These are phyloP conservation scores for Drosophila nigricruria DNA, from an alignment of 2,888 invertebrate genomes.

Conservation along the genomic window DNA sequence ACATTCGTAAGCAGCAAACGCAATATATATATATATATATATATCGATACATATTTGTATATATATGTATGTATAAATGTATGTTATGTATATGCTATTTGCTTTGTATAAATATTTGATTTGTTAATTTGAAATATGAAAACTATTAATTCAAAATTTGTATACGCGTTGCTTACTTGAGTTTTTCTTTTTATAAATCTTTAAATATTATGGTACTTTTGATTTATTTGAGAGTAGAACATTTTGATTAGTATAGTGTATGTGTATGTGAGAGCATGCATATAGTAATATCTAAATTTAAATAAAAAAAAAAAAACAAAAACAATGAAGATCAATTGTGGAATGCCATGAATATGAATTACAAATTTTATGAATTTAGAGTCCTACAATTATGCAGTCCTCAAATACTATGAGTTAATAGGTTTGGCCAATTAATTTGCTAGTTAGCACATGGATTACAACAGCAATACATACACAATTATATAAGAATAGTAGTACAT, in stretches of 20 bases:
- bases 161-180: slow-evolving; percentile 60
- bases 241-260: slow-evolving; percentile 39
- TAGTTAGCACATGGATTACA: slow-evolving; percentile 57
- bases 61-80: slow-evolving; percentile 20
- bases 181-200: slow-evolving; percentile 45
- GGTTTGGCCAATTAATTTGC: slow-evolving; percentile 63
- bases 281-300: slow-evolving; percentile 29
- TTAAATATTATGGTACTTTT: slow-evolving; percentile 50
- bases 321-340: slow-evolving; percentile 53
- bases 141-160: slow-evolving; percentile 69
- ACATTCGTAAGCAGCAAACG: slow-evolving; percentile 40
- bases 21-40: slow-evolving; percentile 15
- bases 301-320: slow-evolving; percentile 22
- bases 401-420: slow-evolving; percentile 34
- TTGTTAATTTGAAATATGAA: slow-evolving; percentile 63
- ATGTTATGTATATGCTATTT: slow-evolving; percentile 8
- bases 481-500: slow-evolving; percentile 34
- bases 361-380: slow-evolving; percentile 35
- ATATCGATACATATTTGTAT: slow-evolving; percentile 25
- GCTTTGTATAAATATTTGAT: slow-evolving; percentile 43
- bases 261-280: slow-evolving; percentile 18
- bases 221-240: slow-evolving; percentile 52
- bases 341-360: slow-evolving; percentile 61
- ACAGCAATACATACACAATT: slow-evolving; percentile 57
- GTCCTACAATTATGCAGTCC: slow-evolving; percentile 6